phyloP scores from a whole-genome alignment of 2,113 vertebrate species.

The Alectura lathami region DNA sequence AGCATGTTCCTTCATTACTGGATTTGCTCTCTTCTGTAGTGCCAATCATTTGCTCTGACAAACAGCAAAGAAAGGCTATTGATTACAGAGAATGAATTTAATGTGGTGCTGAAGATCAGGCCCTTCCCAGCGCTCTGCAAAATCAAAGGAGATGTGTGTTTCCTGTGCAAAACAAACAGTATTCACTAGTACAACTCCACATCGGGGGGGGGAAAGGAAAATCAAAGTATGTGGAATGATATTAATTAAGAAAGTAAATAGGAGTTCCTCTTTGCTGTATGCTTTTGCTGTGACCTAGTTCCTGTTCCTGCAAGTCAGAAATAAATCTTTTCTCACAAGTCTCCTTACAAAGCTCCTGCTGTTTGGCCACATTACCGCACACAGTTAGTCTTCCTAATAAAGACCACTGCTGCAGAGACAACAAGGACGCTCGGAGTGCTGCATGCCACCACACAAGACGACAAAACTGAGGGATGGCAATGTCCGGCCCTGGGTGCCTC shows the following conservation, averaged over 20 bases:
- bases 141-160: neutral
- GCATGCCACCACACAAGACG: accelerated
- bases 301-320: neutral
- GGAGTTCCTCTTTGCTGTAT: neutral
- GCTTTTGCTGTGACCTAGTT: neutral
- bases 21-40: neutral
- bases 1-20: neutral
- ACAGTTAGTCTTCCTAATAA: neutral
- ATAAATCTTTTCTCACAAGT: neutral
- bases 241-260: neutral
- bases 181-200: neutral
- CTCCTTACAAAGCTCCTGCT: neutral
- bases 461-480: neutral
- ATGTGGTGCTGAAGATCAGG: neutral
- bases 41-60: neutral
- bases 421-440: neutral
- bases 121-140: neutral
- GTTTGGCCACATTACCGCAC: accelerated
- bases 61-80: neutral
- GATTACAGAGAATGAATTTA: neutral
- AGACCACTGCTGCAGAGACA: neutral
- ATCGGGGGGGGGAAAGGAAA: accelerated
- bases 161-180: neutral
- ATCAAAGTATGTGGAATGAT: neutral
- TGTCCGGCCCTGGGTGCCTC: accelerated